These are phyloP conservation scores for Agrilus planipennis DNA, from an alignment of 1,140 invertebrate genomes.

Conservation along the genomic window DNA sequence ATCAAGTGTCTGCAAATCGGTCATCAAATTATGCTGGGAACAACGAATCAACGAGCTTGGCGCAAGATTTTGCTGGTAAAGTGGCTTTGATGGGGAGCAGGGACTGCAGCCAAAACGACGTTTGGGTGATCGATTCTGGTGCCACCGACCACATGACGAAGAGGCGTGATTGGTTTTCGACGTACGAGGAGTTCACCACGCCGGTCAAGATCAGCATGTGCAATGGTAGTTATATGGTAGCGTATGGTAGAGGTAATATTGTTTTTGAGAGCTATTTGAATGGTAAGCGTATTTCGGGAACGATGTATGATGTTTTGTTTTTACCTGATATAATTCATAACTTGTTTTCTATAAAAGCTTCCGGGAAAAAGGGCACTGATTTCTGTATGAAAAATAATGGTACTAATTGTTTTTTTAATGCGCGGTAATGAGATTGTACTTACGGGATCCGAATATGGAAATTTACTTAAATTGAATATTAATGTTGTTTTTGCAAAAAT, in stretches of 20 bases:
- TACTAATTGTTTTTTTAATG: slow-evolving; percentile 3
- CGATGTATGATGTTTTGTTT: slow-evolving; percentile 29
- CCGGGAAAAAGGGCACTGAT: slow-evolving; percentile 20
- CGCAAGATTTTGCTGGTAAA: too few relatives aligned
- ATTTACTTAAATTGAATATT: slow-evolving; percentile 9
- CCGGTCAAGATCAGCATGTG: slow-evolving; percentile 13
- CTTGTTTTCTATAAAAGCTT: slow-evolving; percentile 29
- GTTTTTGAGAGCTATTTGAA: slow-evolving; percentile 18
- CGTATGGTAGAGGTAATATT: slow-evolving; percentile 13
- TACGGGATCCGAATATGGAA: slow-evolving; percentile 4
- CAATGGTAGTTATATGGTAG: slow-evolving; percentile 14
- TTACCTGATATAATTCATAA: slow-evolving; percentile 31
- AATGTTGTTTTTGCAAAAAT: slow-evolving; percentile 1
- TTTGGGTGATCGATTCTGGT: slow-evolving; percentile 21
- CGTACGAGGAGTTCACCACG: slow-evolving; percentile 11
- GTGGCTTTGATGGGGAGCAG: too few relatives aligned
- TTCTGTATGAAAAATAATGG: slow-evolving; percentile 14
- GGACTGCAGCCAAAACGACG: not conserved
- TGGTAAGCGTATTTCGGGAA: slow-evolving; percentile 17
- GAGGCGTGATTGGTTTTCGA: slow-evolving; percentile 12
- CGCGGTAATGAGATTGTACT: slow-evolving; percentile 1
- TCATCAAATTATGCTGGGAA: too few relatives aligned
- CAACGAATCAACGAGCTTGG: too few relatives aligned
- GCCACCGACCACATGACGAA: slow-evolving; percentile 20
- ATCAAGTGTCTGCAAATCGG: too few relatives aligned